phyloP scores from a whole-genome alignment of 2,113 vertebrate species.

The Notothenia coriiceps region DNA sequence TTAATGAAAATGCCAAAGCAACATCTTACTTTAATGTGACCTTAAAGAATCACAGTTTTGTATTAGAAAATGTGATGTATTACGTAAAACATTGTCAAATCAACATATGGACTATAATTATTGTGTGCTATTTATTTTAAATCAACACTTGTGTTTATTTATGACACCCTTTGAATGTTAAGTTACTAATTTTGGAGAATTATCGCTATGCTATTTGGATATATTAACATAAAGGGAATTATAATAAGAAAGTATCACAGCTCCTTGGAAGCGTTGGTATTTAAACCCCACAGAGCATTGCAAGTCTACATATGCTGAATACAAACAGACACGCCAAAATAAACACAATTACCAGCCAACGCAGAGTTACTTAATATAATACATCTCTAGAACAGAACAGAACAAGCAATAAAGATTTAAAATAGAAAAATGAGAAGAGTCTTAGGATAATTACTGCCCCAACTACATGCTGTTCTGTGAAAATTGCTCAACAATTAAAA shows the following conservation, averaged over 20 bases:
- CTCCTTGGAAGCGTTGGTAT: conserved; percentile 4
- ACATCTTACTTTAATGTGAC: conserved; percentile 1
- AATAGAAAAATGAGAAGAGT: conserved; percentile 26
- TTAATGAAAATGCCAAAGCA: conserved; percentile 6
- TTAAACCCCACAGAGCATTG: conserved; percentile 9
- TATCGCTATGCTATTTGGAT: background rate
- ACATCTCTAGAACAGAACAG: conserved; percentile 26
- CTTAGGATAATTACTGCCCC: conserved; percentile 35
- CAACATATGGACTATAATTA: background rate
- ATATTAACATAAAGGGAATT: background rate
- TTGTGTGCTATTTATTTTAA: background rate
- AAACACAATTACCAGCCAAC: conserved; percentile 24
- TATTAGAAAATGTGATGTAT: background rate
- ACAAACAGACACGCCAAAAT: conserved; percentile 13
- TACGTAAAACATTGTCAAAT: background rate
- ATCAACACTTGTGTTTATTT: background rate
- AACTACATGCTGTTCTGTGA: background rate
- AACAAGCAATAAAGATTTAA: conserved; percentile 18
- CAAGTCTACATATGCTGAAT: conserved; percentile 7
- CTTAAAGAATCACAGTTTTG: background rate
- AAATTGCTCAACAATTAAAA: conserved; percentile 37
- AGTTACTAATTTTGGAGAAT: background rate
- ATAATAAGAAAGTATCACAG: conserved; percentile 14
- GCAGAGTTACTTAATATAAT: conserved; percentile 15
- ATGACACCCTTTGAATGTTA: background rate